Percentiles rank a stretch among this genome's conserved stretches.
Evolutionary conservation across 2,113 vertebrate species (phyloP).

Genomic region (Falcunculus frontatus): DNA sequence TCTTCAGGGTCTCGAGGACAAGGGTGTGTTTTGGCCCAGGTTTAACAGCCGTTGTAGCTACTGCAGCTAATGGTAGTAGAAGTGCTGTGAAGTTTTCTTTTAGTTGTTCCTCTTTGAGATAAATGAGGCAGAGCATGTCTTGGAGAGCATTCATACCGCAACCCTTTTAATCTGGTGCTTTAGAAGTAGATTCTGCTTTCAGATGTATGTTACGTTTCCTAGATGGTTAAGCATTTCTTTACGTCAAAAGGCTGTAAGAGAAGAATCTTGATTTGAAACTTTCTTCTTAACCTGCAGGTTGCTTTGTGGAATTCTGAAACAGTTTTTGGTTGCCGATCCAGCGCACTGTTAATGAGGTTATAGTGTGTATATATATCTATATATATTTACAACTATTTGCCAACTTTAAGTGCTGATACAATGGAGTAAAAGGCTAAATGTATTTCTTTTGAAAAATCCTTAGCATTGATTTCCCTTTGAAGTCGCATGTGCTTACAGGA

Average conservation of each 20-base stretch:
- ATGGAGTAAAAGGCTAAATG: background rate
- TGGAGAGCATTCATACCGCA: background rate
- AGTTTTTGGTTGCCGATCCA: background rate
- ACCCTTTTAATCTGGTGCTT: background rate
- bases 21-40: background rate
- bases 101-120: background rate
- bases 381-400: background rate
- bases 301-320: background rate
- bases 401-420: background rate
- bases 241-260: background rate
- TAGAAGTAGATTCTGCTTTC: background rate
- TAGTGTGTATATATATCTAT: background rate
- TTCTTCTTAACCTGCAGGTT: background rate
- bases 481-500: background rate
- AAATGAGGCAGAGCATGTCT: background rate
- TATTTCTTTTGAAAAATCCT: background rate
- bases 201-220: background rate
- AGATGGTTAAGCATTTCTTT: background rate
- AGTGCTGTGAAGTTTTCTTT: background rate
- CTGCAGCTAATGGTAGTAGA: background rate
- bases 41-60: background rate
- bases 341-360: background rate
- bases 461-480: background rate
- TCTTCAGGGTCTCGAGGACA: background rate
- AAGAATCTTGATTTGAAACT: background rate